These are phyloP conservation scores for Cydia fagiglandana DNA, from an alignment of 1,140 invertebrate genomes.

Conservation along the genomic window DNA sequence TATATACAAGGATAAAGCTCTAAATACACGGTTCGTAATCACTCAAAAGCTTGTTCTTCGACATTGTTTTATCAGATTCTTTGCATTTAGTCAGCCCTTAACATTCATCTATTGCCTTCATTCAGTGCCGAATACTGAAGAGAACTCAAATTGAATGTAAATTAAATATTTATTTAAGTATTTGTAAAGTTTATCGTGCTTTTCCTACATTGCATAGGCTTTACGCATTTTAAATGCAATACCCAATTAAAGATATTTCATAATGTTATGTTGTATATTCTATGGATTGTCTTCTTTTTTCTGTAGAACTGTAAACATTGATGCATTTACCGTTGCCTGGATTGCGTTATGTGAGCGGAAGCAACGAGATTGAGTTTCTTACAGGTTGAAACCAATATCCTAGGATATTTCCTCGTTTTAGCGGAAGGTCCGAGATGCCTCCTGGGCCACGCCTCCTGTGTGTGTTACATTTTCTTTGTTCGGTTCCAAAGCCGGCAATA, in stretches of 20 bases:
- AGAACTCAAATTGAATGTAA: too few species aligned
- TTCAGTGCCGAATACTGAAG: too few species aligned
- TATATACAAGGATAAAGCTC: too few species aligned
- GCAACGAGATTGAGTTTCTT: conserved; percentile 45
- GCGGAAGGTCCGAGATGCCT: conserved; percentile 25
- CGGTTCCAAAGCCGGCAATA: not conserved
- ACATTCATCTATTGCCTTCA: too few species aligned
- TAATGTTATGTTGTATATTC: conserved; percentile 33
- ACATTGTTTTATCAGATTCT: too few species aligned
- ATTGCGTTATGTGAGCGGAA: conserved; percentile 47
- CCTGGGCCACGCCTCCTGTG: not conserved
- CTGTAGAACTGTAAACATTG: conserved; percentile 39
- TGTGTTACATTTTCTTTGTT: conserved; percentile 11
- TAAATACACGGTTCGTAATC: too few species aligned
- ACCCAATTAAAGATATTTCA: too few species aligned
- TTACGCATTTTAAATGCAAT: not conserved
- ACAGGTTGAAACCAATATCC: conserved; percentile 50
- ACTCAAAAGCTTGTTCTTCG: too few species aligned
- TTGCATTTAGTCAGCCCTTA: too few species aligned
- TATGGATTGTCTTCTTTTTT: not conserved
- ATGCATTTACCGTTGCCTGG: conserved; percentile 39
- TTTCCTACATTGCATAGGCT: not conserved
- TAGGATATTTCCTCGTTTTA: conserved; percentile 41
- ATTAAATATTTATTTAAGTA: too few species aligned
- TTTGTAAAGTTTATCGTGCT: not conserved